A percentile compares a stretch with the other conserved stretches of the same genome.
phyloP scores from a whole-genome alignment of 2,113 vertebrate genomes.

The Nothoprocta pentlandii region DNA sequence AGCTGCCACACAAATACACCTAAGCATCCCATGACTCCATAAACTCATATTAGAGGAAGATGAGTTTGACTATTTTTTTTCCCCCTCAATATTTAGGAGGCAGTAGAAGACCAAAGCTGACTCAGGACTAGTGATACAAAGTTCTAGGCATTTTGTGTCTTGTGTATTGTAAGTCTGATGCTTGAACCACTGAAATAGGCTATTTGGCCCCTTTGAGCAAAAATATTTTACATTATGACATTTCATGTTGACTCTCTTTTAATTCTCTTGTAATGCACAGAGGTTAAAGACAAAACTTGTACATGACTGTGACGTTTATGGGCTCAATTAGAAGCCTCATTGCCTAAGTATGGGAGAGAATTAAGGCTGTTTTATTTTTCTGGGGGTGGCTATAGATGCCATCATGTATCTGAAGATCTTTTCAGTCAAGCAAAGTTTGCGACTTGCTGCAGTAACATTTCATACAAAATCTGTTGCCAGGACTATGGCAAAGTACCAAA shows the following conservation, averaged over 20 bases:
- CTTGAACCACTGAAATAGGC: not conserved
- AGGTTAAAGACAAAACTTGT: not conserved
- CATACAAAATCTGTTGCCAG: not conserved
- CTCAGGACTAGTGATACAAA: too few species aligned
- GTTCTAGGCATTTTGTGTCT: not conserved
- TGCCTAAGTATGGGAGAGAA: not conserved
- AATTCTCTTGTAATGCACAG: not conserved
- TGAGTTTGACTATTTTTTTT: not conserved
- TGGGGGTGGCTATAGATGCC: not conserved
- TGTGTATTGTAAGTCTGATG: not conserved
- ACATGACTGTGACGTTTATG: not conserved
- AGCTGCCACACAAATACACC: not conserved
- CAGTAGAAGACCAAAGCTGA: not conserved
- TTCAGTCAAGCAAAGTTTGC: not conserved
- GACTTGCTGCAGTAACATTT: not conserved
- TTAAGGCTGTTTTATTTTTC: not conserved
- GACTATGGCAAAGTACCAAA: not conserved
- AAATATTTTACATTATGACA: not conserved
- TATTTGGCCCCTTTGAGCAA: not conserved
- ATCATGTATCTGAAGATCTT: not conserved
- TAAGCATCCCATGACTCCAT: not conserved
- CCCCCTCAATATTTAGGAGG: not conserved
- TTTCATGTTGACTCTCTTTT: not conserved
- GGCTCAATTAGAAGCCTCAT: not conserved
- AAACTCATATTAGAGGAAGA: rapidly evolving